phyloP scores from a whole-genome alignment of 2,888 invertebrate species.

The Maniola hyperantus region DNA sequence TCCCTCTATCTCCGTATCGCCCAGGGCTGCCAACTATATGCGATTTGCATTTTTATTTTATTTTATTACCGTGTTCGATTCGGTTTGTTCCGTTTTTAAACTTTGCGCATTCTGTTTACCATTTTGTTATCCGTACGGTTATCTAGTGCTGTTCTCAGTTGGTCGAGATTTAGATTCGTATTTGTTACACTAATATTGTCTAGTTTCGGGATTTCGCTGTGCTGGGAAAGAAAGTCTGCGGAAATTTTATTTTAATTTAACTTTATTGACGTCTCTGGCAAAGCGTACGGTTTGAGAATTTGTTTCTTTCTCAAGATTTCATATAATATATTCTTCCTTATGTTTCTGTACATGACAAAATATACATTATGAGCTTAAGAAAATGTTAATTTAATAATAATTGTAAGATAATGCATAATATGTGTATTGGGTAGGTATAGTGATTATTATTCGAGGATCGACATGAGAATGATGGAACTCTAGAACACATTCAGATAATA shows the following conservation, averaged over 20 bases:
- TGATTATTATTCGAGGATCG: not conserved
- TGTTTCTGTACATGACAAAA: not conserved
- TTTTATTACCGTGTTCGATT: conserved; percentile 53
- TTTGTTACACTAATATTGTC: conserved; percentile 37
- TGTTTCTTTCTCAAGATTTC: not conserved
- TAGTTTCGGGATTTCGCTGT: conserved; percentile 25
- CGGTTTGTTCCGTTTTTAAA: conserved; percentile 47
- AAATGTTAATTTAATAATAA: not conserved
- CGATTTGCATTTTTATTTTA: conserved; percentile 74
- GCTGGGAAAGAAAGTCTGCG: conserved; percentile 22
- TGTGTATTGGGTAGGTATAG: no score
- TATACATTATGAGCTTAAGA: not conserved
- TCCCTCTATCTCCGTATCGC: conserved; percentile 67
- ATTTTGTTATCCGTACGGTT: conserved; percentile 47
- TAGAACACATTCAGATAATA: not conserved
- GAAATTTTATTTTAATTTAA: conserved; percentile 27
- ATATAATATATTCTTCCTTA: no score
- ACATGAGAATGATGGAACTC: no score
- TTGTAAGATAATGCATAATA: no score
- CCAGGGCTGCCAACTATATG: conserved; percentile 66
- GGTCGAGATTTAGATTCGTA: conserved; percentile 48
- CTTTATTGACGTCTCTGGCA: conserved; percentile 18
- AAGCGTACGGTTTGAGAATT: not conserved
- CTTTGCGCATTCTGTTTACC: conserved; percentile 48
- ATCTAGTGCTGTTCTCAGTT: conserved; percentile 47